phyloP scores from a whole-genome alignment of 2,797 vertebrate species.

The Sebastes kiyomatsui region DNA sequence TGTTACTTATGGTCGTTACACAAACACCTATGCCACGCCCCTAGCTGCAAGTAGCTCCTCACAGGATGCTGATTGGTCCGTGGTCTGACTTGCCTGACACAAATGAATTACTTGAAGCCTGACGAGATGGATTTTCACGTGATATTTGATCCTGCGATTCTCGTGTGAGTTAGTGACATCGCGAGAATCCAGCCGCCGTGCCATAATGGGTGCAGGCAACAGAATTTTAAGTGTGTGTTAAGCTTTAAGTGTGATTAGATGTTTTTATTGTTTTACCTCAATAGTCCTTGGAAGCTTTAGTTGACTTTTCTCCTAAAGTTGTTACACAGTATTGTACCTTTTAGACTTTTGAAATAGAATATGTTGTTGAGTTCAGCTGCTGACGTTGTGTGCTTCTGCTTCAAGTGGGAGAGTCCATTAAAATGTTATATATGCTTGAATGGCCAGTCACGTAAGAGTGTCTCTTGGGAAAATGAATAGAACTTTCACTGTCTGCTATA shows the following conservation, averaged over 20 bases:
- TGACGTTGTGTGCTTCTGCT: not conserved
- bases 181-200: no score
- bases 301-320: not conserved
- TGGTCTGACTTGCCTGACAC: no score
- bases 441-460: not conserved
- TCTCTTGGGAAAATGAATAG: not conserved
- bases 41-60: no score
- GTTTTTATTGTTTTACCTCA: not conserved
- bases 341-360: not conserved
- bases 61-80: no score
- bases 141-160: no score
- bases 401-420: conserved; percentile 39
- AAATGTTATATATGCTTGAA: conserved; percentile 38
- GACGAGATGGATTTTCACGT: no score
- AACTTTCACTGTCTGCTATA: conserved; percentile 1
- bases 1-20: no score
- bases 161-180: no score
- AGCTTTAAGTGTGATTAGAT: not conserved
- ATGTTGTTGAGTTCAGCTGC: not conserved
- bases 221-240: not conserved
- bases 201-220: not conserved
- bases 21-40: no score
- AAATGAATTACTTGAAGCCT: no score
- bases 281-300: not conserved
- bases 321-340: not conserved